These are phyloP conservation scores for Mus spretus DNA, from an alignment of 2,797 vertebrate species.

Conservation along the genomic window DNA sequence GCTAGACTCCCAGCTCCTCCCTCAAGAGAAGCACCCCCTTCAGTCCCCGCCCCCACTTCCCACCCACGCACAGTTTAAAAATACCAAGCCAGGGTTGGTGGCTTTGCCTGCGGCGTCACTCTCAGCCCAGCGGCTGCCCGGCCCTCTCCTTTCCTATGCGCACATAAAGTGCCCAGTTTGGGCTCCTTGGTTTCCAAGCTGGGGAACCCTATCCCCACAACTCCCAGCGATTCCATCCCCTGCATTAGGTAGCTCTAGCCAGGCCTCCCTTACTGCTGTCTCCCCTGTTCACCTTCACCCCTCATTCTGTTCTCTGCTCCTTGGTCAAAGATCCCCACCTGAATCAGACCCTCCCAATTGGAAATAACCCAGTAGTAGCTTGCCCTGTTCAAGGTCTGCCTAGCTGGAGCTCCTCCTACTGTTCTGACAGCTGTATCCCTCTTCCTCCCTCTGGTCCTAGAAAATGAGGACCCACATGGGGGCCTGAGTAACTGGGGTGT, in stretches of 20 bases:
- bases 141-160: constrained; percentile 88
- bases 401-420: neutral
- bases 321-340: neutral
- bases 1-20: constrained; percentile 75
- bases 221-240: neutral
- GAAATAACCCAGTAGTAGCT: neutral
- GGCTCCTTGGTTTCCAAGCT: constrained; percentile 60
- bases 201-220: constrained; percentile 50
- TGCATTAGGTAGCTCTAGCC: neutral
- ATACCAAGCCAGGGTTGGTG: constrained; percentile 86
- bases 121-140: constrained; percentile 88
- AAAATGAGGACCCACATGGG: constrained; percentile 36
- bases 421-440: neutral
- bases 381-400: neutral
- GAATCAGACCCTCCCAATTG: neutral
- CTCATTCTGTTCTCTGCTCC: neutral
- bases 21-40: constrained; percentile 91
- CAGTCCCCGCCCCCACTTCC: constrained; percentile 92
- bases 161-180: constrained; percentile 60
- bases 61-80: constrained; percentile 90
- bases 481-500: constrained; percentile 60
- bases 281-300: neutral
- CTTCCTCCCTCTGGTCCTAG: constrained; percentile 38
- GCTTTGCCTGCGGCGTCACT: constrained; percentile 88
- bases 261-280: neutral